Evolutionary conservation across 2,888 invertebrate species (phyloP).

Genomic region (Theodoxus fluviatilis): DNA sequence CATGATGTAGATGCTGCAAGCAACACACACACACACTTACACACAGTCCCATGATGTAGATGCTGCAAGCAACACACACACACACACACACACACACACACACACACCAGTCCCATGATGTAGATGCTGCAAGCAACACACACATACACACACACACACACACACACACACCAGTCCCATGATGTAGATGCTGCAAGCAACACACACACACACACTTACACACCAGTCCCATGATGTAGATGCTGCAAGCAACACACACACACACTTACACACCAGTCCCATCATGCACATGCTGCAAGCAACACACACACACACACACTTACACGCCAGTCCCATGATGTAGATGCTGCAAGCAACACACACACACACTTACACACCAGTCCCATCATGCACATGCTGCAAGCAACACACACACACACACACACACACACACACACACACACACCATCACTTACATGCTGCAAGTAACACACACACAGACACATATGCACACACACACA

Average conservation of each 20-base stretch:
- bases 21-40: not conserved
- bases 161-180: not conserved
- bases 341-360: too few relatives aligned
- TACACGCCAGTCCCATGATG: too few relatives aligned
- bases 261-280: not conserved
- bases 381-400: too few relatives aligned
- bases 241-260: not conserved
- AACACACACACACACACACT: not conserved
- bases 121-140: too few relatives aligned
- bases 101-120: not conserved
- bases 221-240: not conserved
- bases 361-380: not conserved
- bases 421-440: not conserved
- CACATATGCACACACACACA: constrained; percentile 14
- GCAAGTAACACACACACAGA: constrained; percentile 3
- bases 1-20: too few relatives aligned
- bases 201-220: not conserved
- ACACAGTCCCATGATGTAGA: too few relatives aligned
- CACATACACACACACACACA: constrained; percentile 16
- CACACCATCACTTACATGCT: not conserved
- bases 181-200: not conserved
- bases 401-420: not conserved
- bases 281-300: too few relatives aligned
- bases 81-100: constrained; percentile 13
- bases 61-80: not conserved